Base-by-base conservation (phyloP, 2,113 vertebrate genomes). In the Pachypanchax playfairii region DNA sequence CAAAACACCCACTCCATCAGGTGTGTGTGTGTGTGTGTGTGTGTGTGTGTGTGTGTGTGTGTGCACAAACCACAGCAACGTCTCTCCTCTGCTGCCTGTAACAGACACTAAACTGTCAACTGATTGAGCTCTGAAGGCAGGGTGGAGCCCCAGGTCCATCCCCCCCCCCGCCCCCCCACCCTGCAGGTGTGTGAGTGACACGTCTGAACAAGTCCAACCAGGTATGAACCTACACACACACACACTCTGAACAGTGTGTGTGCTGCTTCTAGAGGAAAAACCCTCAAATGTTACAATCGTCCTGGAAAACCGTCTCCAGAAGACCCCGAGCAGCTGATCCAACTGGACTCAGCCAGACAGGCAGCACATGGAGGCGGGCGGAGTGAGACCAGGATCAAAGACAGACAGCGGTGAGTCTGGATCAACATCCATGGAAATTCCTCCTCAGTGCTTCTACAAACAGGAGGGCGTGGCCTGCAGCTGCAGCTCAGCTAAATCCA, bases 141-240 rank as follows among this genome's bases (percentile, higher is more conserved):
- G 84, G 80, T 77, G 85, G 80, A 80, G 80, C 39, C 7, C 41
- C 26, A 33, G 10, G 6, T 13, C 13, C 14, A 2, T 8, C 13
- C 20, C 5, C 8, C 36, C 51, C 52, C 51, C 21, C 54, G 35
- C 29, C 54, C 18, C 65, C 41, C 42, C 53, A 42, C 41, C 59
- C 29, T 55, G 44, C 69, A 78, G 74, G 81, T 70, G 61, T 76
- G 74, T 67, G 47, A 60, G 20, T 15, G 63, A 65, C 88, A 65
- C 58, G 88, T 85, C 69, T 59, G 77, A 85, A 67, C 81, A 82
- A 68, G 75, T 86, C 79, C 51, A 75, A 74, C 74, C 35, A 42
- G 64, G 69, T 53, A 39, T 65, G 80, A 56, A 56, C 49, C 21
- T n/a, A 49, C 25, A 60, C 38, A 53, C 69, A 31, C 51, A 41